These are phyloP conservation scores for Sebastes paucispinis DNA, from an alignment of 2,797 vertebrate species.

Conservation along the genomic window DNA sequence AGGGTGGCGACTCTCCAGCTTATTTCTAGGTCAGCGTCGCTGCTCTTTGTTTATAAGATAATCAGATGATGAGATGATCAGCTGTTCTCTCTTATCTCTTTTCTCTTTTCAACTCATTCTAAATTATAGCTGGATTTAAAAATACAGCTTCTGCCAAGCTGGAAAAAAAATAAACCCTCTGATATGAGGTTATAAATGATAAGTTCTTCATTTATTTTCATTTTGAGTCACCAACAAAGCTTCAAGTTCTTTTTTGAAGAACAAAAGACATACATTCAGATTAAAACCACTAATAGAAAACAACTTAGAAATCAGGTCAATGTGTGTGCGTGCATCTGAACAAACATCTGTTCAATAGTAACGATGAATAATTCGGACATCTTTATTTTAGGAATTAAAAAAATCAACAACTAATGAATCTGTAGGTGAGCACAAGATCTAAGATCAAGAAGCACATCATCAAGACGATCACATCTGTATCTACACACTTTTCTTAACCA, in stretches of 20 bases:
- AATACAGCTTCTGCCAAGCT: background rate
- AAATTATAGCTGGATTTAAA: background rate
- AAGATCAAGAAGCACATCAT: background rate
- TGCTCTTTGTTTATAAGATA: constrained; percentile 22
- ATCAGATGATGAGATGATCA: background rate
- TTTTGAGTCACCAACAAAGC: background rate
- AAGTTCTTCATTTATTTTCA: background rate
- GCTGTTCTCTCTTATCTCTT: background rate
- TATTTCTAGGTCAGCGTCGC: constrained; percentile 1
- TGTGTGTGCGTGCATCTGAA: background rate
- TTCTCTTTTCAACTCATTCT: constrained; percentile 7
- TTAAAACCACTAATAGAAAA: constrained; percentile 7
- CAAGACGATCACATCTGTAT: too few species aligned
- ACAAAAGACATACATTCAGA: constrained; percentile 8
- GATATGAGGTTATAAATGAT: background rate
- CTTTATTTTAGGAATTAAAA: background rate
- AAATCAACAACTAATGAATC: background rate
- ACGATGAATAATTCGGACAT: background rate
- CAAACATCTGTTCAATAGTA: background rate
- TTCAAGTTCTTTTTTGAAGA: background rate
- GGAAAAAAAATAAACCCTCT: background rate
- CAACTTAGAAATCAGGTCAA: constrained; percentile 17
- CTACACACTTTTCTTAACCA: too few species aligned
- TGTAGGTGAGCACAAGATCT: background rate
- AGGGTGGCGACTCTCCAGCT: background rate